A percentile compares a stretch with the other conserved stretches of the same genome.
These are phyloP conservation scores for Eonycteris spelaea DNA, from an alignment of 2,113 vertebrate species.

Conservation along the genomic window DNA sequence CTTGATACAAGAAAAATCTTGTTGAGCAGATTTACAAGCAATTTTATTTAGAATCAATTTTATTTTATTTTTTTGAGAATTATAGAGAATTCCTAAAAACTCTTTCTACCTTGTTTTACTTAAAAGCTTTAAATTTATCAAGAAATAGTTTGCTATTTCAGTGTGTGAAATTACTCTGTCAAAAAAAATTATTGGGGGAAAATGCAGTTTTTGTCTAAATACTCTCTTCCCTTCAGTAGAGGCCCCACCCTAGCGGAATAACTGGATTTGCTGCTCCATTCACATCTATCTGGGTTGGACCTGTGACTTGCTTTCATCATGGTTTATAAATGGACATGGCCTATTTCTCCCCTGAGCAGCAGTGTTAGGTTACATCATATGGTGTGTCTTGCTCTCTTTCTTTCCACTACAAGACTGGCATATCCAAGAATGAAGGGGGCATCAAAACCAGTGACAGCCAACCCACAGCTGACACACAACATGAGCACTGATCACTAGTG, in stretches of 20 bases:
- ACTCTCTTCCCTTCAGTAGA: not conserved
- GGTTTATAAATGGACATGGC: rapidly evolving
- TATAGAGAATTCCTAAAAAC: not conserved
- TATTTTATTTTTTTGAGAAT: not conserved
- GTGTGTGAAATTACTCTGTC: not conserved
- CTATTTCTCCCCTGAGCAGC: not conserved
- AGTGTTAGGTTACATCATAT: not conserved
- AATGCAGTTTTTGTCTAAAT: not conserved
- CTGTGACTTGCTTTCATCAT: not conserved
- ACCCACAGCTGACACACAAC: rapidly evolving
- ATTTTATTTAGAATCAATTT: constrained; percentile 13
- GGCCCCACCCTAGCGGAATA: not conserved
- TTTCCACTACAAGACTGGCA: not conserved
- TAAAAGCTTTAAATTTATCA: constrained; percentile 43
- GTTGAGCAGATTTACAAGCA: not conserved
- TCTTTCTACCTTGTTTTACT: not conserved
- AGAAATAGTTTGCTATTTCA: not conserved
- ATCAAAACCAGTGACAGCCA: not conserved
- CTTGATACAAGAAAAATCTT: constrained; percentile 31
- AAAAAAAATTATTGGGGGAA: not conserved
- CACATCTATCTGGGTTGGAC: not conserved
- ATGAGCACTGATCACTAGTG: not conserved
- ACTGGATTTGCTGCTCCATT: not conserved
- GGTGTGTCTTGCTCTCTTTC: not conserved
- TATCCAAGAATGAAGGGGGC: not conserved